Evolutionary conservation across 92 coral and sea anemone species (phyloP).

Genomic region (Porites divaricata): DNA sequence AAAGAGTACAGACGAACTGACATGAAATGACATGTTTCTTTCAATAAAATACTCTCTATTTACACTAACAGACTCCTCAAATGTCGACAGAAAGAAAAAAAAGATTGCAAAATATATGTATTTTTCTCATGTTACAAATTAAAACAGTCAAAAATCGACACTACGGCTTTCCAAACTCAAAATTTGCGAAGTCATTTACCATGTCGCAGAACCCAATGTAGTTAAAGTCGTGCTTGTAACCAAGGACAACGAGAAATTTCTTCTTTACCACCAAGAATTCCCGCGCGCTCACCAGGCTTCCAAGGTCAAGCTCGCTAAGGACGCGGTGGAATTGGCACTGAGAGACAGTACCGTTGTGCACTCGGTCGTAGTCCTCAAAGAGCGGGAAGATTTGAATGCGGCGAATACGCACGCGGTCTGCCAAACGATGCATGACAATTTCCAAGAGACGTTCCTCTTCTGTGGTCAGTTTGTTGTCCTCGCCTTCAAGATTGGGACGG

Average conservation of each 20-base stretch:
- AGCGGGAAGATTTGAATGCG: constrained; percentile 99
- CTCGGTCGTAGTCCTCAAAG: constrained; percentile 99
- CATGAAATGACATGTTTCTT: background rate
- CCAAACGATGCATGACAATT: constrained; percentile 97
- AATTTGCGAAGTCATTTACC: constrained; percentile 92
- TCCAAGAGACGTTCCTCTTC: constrained; percentile 87
- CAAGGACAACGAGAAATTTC: constrained; percentile 94
- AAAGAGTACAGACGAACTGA: no score
- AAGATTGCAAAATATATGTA: no score
- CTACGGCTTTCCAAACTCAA: constrained; percentile 93
- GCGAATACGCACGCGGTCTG: constrained; percentile 97
- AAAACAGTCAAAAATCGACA: background rate
- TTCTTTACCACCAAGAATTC: constrained; percentile 88
- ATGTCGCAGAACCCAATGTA: constrained; percentile 94
- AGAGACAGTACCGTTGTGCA: constrained; percentile 98
- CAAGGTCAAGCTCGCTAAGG: constrained; percentile 94
- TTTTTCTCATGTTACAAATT: background rate
- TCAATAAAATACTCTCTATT: constrained; percentile 20
- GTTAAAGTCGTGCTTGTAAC: constrained; percentile 96
- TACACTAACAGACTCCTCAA: constrained; percentile 13
- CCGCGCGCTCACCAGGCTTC: constrained; percentile 92
- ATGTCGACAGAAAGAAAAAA: no score
- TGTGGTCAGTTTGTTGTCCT: constrained; percentile 75
- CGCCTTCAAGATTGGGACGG: constrained; percentile 80
- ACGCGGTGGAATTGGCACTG: constrained; percentile 98